Conservation (phyloP, 2,797 vertebrate species). For the Okamejei kenojei region DNA sequence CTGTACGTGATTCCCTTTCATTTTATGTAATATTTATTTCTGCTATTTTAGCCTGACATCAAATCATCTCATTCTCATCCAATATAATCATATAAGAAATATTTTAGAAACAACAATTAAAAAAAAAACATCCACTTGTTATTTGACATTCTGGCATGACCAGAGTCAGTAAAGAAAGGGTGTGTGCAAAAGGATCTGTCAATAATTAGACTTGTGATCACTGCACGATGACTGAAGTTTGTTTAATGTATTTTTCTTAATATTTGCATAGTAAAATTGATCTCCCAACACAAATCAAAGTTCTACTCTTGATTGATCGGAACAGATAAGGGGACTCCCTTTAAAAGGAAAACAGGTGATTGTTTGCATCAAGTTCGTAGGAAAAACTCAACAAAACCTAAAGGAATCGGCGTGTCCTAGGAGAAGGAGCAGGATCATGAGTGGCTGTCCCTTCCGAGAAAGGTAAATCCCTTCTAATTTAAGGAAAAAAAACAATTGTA, state of each 20-base stretch:
- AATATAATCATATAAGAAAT: neutral
- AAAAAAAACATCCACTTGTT: neutral
- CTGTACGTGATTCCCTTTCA: neutral
- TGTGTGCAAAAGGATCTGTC: neutral
- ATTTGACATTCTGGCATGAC: neutral
- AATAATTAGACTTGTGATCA: neutral
- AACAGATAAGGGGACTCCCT: neutral
- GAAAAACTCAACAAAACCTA: neutral
- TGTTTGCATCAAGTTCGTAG: neutral
- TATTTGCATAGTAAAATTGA: neutral
- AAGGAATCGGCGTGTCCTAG: neutral
- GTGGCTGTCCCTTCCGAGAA: constrained; percentile 56
- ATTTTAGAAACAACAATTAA: neutral
- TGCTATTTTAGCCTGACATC: neutral
- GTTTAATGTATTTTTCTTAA: neutral
- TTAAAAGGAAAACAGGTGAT: neutral
- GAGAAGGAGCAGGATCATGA: constrained; percentile 49
- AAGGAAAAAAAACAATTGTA: neutral
- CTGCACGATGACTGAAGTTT: neutral
- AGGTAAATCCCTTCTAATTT: constrained; percentile 54
- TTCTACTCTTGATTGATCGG: neutral
- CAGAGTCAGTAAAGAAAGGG: neutral
- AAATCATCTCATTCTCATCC: neutral
- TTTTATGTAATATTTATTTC: neutral
- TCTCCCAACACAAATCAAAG: neutral